phyloP scores from a whole-genome alignment of 1,140 invertebrate genomes.

The Pseudomyrmex flavicornis region DNA sequence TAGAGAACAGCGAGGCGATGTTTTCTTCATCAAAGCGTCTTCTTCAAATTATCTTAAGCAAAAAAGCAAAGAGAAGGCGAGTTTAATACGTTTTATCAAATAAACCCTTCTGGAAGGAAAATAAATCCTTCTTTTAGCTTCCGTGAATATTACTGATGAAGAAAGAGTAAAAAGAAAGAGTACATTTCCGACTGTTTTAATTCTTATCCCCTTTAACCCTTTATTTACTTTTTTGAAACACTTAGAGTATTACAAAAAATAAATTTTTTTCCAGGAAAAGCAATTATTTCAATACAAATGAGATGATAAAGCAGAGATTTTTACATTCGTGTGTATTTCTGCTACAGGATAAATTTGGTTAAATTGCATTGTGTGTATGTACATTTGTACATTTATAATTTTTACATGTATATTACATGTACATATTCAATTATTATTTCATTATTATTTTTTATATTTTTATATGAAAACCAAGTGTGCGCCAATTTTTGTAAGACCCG shows the following conservation, averaged over 20 bases:
- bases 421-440: too few species aligned
- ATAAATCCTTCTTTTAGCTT: slow-evolving; percentile 36
- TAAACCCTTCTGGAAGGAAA: slow-evolving; percentile 43
- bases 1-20: background rate
- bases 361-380: background rate
- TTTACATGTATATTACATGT: too few species aligned
- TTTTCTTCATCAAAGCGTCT: slow-evolving; percentile 43
- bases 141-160: slow-evolving; percentile 47
- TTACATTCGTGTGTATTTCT: background rate
- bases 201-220: slow-evolving; percentile 10
- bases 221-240: slow-evolving; percentile 42
- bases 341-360: background rate
- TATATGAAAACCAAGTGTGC: too few species aligned
- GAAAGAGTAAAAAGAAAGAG: slow-evolving; percentile 31
- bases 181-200: slow-evolving; percentile 37
- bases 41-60: slow-evolving; percentile 44
- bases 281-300: background rate
- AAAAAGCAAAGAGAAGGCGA: slow-evolving; percentile 32
- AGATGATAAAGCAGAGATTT: background rate
- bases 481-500: too few species aligned
- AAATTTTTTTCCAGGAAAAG: background rate
- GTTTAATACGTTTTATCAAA: slow-evolving; percentile 57
- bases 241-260: slow-evolving; percentile 28
- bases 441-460: too few species aligned
- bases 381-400: too few species aligned